A percentile compares a stretch with the other conserved stretches of the same genome.
phyloP scores from a whole-genome alignment of 2,888 invertebrate species.

The Glyphotaelius pellucidus region DNA sequence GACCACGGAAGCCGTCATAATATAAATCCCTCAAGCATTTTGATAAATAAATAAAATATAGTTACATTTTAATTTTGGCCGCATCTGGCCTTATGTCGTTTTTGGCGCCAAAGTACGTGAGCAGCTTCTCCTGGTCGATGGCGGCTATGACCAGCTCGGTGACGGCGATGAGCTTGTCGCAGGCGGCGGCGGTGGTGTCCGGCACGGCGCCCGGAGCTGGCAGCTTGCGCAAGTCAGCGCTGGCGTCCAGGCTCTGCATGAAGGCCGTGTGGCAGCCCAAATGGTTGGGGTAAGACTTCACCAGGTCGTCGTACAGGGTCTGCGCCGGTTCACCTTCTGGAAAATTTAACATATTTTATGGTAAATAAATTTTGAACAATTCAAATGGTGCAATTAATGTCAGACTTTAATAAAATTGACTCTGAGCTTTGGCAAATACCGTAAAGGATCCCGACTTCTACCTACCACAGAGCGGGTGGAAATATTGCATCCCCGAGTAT shows the following conservation, averaged over 20 bases:
- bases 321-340: slow-evolving; percentile 82
- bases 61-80: slow-evolving; percentile 87
- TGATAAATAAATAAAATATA: slow-evolving; percentile 59
- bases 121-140: slow-evolving; percentile 87
- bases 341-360: slow-evolving; percentile 65
- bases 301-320: slow-evolving; percentile 85
- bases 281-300: slow-evolving; percentile 84
- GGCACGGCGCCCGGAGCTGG: slow-evolving; percentile 75
- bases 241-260: slow-evolving; percentile 86
- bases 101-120: slow-evolving; percentile 91
- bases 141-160: slow-evolving; percentile 82
- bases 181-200: slow-evolving; percentile 72
- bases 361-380: background rate
- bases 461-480: too few relatives aligned
- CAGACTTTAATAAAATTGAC: too few relatives aligned
- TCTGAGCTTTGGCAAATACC: too few relatives aligned
- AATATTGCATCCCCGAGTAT: too few relatives aligned
- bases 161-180: slow-evolving; percentile 75
- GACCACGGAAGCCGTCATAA: too few relatives aligned
- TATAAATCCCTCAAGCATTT: too few relatives aligned
- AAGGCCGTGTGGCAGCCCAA: slow-evolving; percentile 88
- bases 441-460: too few relatives aligned
- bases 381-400: too few relatives aligned
- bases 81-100: slow-evolving; percentile 90
- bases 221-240: slow-evolving; percentile 72